Evolutionary conservation across 2,113 vertebrate genomes (phyloP), one percentile per base, ranked within the genome.

Genomic region (Lanius ludovicianus): DNA sequence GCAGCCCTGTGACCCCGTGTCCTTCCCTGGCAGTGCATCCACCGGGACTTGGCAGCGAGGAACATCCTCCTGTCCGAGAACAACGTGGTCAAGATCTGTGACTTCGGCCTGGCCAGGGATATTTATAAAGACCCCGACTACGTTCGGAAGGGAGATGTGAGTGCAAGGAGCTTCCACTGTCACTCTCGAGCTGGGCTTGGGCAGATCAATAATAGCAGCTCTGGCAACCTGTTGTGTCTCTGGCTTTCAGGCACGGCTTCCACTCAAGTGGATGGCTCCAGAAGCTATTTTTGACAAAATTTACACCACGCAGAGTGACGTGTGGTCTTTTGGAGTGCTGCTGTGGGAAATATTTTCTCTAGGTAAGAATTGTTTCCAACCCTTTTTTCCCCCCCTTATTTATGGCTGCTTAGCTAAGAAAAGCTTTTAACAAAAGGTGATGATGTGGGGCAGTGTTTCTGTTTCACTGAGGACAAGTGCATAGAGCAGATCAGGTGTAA

Each of bases 301-400:
- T 95, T 99, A 99, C 97, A 99, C 99, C 21, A 99, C 98, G 2
- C 99, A 99, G 97, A 99, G 99, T 50, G 99, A 99, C 8, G 99
- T 99, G 39, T 99, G 99, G 99, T 99, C 99, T 30, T 99, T 99
- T 15, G 99, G 99, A 68, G 98, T 99, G 74, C 97, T 99, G 80
- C 98, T 99, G 77, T 99, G 99, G 99, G 99, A 99, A 95, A 99
- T 99, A 97, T 99, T 99, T 97, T 99, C 99, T 95, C 97, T 99
- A 84, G 99, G 99, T 99, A 98, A 98, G 98, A 96, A 55, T 10
- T 10, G 10, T 64, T 95, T 74, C 16, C 35, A 70, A 33, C 6
- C 5, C 10, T 35, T 49, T 76, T 79, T 6, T 5, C 1, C 1
- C 3, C 3, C 9, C 12, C 22, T 42, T 19, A 50, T 75, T 77